Base-by-base conservation (phyloP, 2,888 invertebrate genomes). In the Mystacides longicornis region DNA sequence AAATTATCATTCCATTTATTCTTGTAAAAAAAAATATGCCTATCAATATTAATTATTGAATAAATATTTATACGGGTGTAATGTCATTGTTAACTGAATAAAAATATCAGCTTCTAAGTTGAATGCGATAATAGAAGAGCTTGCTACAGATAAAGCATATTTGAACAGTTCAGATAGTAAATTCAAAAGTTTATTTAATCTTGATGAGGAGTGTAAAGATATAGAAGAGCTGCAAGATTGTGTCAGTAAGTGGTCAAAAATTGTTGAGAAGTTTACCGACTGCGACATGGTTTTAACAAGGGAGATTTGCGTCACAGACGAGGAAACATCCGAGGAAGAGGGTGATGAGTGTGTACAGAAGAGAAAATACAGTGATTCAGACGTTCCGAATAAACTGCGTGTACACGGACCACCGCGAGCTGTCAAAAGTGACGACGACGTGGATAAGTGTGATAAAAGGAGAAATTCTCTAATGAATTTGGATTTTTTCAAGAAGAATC, bases 401-500 rank as follows among this genome's bases (percentile, higher is more conserved):
- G 11, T 27, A 5, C 11, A 5, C 5, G 27, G 11, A 27, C 27
- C 5, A 27, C 11, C 27, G 11, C 27, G 11, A 11, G 27, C 5
- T 27, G 16, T 7, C 3, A 14, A 14, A 16, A 37, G 16, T 37
- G 37, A 14, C 3, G 37, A 16, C 3, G 7, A 37, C 16, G 4
- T 14, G 16, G 37, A 37, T 37, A 27, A 27, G 11, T 27, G 5
- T 7, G 11, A 11, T 27, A 11, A 11, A 43, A 43, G 18, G 43
- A 46, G 33, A 3, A 46, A 55, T n/a, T 48, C 33, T 9, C 23
- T n/a, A 5, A 46, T 55, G 27, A 42, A 33, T 16, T 19, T 55
- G 11, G 58, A 52, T n/a, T 54, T 60, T 21, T 55, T 57, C 16
- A 59, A 55, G 31, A 60, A 56, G 23, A 51, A 56, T 27, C 22